Evolutionary conservation across 2,888 invertebrate genomes (phyloP).

Genomic region (Cryptocephalus primarius): DNA sequence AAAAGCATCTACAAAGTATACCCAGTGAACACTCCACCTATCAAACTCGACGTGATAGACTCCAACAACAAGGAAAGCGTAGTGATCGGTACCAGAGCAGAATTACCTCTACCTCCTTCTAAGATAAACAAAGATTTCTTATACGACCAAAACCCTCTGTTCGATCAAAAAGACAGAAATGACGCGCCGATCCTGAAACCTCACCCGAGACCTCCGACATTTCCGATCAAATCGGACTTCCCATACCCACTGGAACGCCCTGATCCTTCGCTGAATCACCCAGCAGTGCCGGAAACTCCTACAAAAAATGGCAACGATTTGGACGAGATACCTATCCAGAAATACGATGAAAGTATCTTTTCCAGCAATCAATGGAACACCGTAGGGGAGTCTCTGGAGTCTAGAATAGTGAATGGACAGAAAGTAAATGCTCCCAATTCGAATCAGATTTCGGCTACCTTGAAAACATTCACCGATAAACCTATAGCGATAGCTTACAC

Average conservation of each 20-base stretch:
- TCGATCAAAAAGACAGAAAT: slow-evolving; percentile 30
- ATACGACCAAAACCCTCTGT: slow-evolving; percentile 38
- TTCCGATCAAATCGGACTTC: slow-evolving; percentile 45
- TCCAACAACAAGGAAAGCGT: slow-evolving; percentile 42
- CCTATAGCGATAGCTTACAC: slow-evolving; percentile 57
- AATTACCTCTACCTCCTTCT: slow-evolving; percentile 36
- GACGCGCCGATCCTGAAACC: slow-evolving; percentile 37
- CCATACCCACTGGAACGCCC: slow-evolving; percentile 55
- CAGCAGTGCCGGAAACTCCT: slow-evolving; percentile 32
- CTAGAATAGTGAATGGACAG: slow-evolving; percentile 36
- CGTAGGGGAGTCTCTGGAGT: slow-evolving; percentile 32
- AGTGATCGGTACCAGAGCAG: slow-evolving; percentile 45
- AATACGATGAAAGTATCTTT: slow-evolving; percentile 11
- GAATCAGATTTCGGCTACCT: slow-evolving; percentile 32
- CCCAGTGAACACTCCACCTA: slow-evolving; percentile 44
- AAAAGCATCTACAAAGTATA: slow-evolving; percentile 44
- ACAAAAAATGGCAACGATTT: slow-evolving; percentile 27
- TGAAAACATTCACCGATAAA: slow-evolving; percentile 40
- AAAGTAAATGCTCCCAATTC: slow-evolving; percentile 7
- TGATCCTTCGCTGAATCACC: slow-evolving; percentile 36
- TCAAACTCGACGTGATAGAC: slow-evolving; percentile 38
- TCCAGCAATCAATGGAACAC: slow-evolving; percentile 35
- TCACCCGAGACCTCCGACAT: slow-evolving; percentile 27
- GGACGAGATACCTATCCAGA: slow-evolving; percentile 29
- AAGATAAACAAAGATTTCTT: slow-evolving; percentile 29